Base-by-base conservation (phyloP, 2,113 vertebrate genomes). In the Lepus europaeus region DNA sequence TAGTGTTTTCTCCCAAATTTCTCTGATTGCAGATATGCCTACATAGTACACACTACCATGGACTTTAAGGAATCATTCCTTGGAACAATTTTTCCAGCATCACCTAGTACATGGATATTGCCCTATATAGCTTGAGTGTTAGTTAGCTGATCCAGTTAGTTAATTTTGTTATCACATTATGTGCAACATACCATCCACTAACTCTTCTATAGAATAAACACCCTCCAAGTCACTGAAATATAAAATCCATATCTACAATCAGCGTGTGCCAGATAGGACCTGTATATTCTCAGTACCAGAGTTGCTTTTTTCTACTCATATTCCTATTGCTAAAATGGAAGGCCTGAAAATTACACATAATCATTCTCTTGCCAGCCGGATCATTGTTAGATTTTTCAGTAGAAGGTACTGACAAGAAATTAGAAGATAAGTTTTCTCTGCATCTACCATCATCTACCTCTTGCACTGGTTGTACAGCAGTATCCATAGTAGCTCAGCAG, bases 241-340 rank as follows among this genome's bases (percentile, higher is more conserved):
- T 2, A 22, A 61, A 56, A 49, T 17, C 6, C 51, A 53, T 20
- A n/a, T 3, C 49, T 29, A 33, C 7, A 36, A 0, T 22, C 2
- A 1, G 3, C 31, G 11, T 7, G 1, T 11, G 5, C 22, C 16
- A 3, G 9, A 45, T 22, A 53, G 3, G 27, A 19, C 23, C 63
- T 53, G 8, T 33, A 1, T n/a, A 39, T 69, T 22, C 61, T 33
- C 25, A 27, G 2, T 10, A 9, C 11, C 29, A 33, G 63, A 36
- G 36, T 29, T 78, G 33, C 17, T 78, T 22, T 92, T 31, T 63
- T 7, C 3, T 25, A 25, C 33, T 59, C 23, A 29, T 4, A 7
- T 33, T 19, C 31, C 27, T 68, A 2, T 59, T 27, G 14, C 63
- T 33, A 20, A 36, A 49, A 61, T 31, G 25, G 20, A 70, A 68